phyloP scores from a whole-genome alignment of 2,797 vertebrate genomes.

The Spinus olivaceus region DNA sequence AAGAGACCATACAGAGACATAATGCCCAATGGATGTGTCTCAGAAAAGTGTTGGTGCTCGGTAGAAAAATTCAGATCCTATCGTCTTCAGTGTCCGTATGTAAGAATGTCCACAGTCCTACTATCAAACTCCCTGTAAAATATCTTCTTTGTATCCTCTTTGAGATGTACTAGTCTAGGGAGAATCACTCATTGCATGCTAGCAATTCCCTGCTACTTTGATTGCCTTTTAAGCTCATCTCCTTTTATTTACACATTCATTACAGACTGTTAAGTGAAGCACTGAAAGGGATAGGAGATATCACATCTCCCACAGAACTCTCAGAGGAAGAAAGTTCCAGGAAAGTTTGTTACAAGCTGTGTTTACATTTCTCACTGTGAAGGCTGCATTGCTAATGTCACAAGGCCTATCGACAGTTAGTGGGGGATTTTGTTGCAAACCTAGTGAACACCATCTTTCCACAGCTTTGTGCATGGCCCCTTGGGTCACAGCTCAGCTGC shows the following conservation, averaged over 20 bases:
- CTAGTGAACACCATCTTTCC: background rate
- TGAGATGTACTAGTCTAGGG: background rate
- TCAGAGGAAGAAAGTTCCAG: background rate
- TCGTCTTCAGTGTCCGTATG: background rate
- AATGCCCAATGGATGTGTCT: background rate
- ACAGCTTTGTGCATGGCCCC: background rate
- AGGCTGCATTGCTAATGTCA: background rate
- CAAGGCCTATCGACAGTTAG: background rate
- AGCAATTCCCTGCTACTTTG: background rate
- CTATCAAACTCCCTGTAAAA: background rate
- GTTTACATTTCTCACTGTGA: background rate
- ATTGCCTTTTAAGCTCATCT: conserved; percentile 4
- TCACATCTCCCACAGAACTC: background rate
- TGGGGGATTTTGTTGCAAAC: background rate
- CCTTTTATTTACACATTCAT: background rate
- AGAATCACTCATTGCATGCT: background rate
- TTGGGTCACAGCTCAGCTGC: background rate
- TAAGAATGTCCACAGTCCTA: background rate
- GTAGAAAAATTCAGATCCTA: background rate
- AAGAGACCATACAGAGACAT: background rate
- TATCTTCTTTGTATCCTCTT: background rate
- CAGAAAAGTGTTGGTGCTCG: background rate
- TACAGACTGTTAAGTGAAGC: background rate
- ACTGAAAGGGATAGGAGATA: background rate
- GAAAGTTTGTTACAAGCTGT: background rate